Percentiles rank a stretch among this genome's conserved stretches.
phyloP scores from a whole-genome alignment of 1,140 invertebrate genomes.

The Hyphantria cunea region DNA sequence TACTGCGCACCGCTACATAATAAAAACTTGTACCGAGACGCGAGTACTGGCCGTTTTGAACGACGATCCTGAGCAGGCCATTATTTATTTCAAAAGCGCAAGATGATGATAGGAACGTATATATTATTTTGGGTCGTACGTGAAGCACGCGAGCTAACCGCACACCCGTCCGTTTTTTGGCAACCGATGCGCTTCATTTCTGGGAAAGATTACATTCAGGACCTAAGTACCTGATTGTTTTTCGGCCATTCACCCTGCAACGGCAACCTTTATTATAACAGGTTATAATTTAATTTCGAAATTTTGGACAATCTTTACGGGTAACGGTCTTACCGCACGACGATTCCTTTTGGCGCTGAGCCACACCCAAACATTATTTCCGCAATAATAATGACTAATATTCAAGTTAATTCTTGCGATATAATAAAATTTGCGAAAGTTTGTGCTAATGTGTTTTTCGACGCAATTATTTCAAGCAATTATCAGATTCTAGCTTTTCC shows the following conservation, averaged over 20 bases:
- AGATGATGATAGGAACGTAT: constrained; percentile 60
- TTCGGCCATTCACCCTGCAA: constrained; percentile 64
- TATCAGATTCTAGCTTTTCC: constrained; percentile 5
- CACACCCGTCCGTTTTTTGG: constrained; percentile 62
- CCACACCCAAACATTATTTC: too few relatives aligned
- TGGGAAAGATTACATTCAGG: constrained; percentile 72
- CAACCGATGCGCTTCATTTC: constrained; percentile 67
- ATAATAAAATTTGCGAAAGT: constrained; percentile 1
- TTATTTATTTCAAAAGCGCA: constrained; percentile 68
- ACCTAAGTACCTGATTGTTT: constrained; percentile 78
- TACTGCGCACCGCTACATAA: constrained; percentile 37
- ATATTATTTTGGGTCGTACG: constrained; percentile 57
- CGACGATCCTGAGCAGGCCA: constrained; percentile 52
- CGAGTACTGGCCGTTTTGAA: constrained; percentile 47
- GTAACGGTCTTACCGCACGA: constrained; percentile 4
- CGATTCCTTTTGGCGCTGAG: constrained; percentile 3
- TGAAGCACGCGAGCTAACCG: constrained; percentile 43
- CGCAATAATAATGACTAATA: too few relatives aligned
- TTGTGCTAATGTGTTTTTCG: constrained; percentile 17
- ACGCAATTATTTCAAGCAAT: constrained; percentile 21
- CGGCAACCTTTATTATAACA: constrained; percentile 59
- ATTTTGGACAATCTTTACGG: constrained; percentile 51
- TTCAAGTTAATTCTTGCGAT: too few relatives aligned
- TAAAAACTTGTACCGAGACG: constrained; percentile 56
- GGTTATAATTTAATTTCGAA: constrained; percentile 54